Evolutionary conservation across 2,797 vertebrate genomes (phyloP), one percentile per base, ranked within the genome.

Genomic region (Chelon auratus): DNA sequence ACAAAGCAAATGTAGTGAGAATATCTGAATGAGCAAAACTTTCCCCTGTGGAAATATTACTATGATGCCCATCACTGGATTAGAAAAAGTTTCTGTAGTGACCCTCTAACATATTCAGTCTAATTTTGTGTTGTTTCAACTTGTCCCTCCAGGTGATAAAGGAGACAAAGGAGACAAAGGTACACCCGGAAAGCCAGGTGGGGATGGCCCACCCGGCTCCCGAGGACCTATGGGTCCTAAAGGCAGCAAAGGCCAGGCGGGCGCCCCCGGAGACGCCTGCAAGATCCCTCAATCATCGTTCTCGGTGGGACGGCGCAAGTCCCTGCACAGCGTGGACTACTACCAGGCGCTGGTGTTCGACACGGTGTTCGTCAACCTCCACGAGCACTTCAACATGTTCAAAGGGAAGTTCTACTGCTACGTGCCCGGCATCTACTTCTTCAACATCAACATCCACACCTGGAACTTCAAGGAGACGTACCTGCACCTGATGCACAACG

Each of bases 381-480:
- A 96, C 9, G 93, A 93, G 54, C 96, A 96, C 92, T 98, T 99
- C 0, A 93, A 97, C 93, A 96, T 98, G 96, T 96, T 96, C 76
- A 85, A 95, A 0, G 96, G 97, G 33, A 95, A 92, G 72, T 99
- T 97, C 73, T 91, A 92, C 55, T 97, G 97, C 85, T 95, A 93
- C 0, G 88, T 96, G 58, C 91, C 93, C 0, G 97, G 97, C 2
- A 85, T 97, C 81, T 98, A 98, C 93, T 97, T 95, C 84, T 97
- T 99, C 91, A 98, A 96, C 84, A 78, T 99, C 65, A 99, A 99
- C 0, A 94, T 99, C 80, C 97, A 99, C 89, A 99, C 97, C 33
- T 99, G 97, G 97, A 99, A 98, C 91, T 96, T 97, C 83, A 99
- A 98, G 93, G 97, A 99, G 93, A 98, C 97, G 9, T 98, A 98